These are phyloP conservation scores for Ypsolopha sequella DNA, from an alignment of 2,888 invertebrate species.

Conservation along the genomic window DNA sequence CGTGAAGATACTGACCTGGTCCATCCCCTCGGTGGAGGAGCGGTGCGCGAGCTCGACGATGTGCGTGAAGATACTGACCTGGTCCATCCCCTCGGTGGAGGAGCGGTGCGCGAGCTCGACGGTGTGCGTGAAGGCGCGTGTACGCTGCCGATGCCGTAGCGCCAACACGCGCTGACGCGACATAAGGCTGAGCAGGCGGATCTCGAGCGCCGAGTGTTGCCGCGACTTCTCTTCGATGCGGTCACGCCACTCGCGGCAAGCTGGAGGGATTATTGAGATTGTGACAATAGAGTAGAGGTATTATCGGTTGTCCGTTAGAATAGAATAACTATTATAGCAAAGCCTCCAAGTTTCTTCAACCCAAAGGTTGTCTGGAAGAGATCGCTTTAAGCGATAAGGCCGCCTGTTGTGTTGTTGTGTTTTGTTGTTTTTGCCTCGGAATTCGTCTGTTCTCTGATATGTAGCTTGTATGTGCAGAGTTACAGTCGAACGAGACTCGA, in stretches of 20 bases:
- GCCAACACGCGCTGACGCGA: constrained; percentile 40
- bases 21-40: background rate
- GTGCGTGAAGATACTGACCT: constrained; percentile 22
- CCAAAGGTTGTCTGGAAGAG: no score
- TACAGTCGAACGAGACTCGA: no score
- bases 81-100: constrained; percentile 46
- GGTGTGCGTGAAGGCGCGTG: constrained; percentile 36
- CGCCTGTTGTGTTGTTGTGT: no score
- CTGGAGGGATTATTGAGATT: background rate
- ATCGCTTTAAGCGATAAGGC: no score
- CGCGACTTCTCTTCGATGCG: constrained; percentile 19
- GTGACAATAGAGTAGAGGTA: no score
- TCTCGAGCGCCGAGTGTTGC: constrained; percentile 17
- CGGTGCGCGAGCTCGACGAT: background rate
- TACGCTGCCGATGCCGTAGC: constrained; percentile 37
- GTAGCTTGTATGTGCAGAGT: no score
- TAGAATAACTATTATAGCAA: no score
- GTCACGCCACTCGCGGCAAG: background rate
- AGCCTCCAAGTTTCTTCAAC: no score
- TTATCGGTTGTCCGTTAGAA: no score
- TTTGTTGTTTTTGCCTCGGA: no score
- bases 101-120: constrained; percentile 47
- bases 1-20: background rate
- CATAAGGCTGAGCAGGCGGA: constrained; percentile 29
- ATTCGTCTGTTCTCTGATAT: no score